These are phyloP conservation scores for Channa argus DNA, from an alignment of 2,113 vertebrate species.

Conservation along the genomic window DNA sequence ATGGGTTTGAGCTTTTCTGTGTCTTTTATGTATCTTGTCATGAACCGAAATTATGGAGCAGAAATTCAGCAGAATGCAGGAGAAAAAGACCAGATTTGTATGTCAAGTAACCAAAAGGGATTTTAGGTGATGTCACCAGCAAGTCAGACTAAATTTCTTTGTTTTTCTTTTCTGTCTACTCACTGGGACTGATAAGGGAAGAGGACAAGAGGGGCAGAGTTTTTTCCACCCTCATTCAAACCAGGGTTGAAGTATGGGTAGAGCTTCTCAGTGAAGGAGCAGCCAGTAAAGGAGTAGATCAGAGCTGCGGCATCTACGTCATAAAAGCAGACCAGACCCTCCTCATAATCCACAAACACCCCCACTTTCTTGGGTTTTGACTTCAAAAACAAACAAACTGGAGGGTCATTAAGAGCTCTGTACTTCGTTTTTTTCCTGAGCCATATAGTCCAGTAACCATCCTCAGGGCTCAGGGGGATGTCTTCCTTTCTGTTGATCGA, in stretches of 20 bases:
- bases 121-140: too few species aligned
- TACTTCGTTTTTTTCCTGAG: background rate
- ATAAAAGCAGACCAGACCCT: conserved; percentile 18
- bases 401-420: background rate
- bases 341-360: conserved; percentile 10
- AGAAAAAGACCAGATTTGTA: too few species aligned
- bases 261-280: conserved; percentile 16
- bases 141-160: too few species aligned
- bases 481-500: background rate
- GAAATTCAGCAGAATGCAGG: too few species aligned
- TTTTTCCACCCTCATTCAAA: background rate
- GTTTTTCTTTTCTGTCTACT: too few species aligned
- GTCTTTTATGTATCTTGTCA: too few species aligned
- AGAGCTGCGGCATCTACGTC: conserved; percentile 11
- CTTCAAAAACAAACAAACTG: background rate
- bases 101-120: too few species aligned
- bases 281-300: background rate
- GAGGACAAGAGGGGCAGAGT: background rate
- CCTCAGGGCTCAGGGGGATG: background rate
- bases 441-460: background rate
- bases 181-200: background rate
- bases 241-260: conserved; percentile 5
- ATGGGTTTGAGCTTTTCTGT: too few species aligned
- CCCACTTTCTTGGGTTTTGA: background rate
- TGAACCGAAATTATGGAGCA: too few species aligned